Evolutionary conservation across 2,113 vertebrate genomes (phyloP).

Genomic region (Sylvia atricapilla): DNA sequence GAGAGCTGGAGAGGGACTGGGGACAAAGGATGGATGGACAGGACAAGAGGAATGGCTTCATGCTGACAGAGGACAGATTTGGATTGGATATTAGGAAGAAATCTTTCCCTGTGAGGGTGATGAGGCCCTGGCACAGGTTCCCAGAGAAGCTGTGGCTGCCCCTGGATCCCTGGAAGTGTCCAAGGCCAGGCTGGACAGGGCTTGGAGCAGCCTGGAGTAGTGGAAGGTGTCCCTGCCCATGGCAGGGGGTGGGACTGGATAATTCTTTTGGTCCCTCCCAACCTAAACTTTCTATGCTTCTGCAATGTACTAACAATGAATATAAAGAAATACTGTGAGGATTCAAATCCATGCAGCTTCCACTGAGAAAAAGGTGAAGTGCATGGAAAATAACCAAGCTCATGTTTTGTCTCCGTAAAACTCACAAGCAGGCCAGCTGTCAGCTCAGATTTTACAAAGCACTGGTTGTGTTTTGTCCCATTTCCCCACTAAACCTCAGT

Average conservation of each 20-base stretch:
- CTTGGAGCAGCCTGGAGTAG: accelerated
- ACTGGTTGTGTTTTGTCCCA: not conserved
- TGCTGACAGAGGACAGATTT: accelerated
- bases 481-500: not conserved
- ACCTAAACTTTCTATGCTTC: not conserved
- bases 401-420: not conserved
- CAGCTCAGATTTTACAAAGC: not conserved
- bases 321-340: not conserved
- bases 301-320: not conserved
- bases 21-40: accelerated
- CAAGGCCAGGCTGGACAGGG: accelerated
- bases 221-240: not conserved
- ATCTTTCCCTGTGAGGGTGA: not conserved
- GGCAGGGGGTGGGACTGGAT: accelerated
- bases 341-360: not conserved
- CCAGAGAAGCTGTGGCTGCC: not conserved
- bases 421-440: not conserved
- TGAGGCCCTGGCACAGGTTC: not conserved
- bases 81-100: not conserved
- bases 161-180: not conserved
- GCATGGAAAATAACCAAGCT: not conserved
- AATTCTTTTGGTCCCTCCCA: accelerated
- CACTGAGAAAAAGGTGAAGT: not conserved
- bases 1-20: not conserved
- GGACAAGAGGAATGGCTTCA: not conserved